These are phyloP conservation scores for Melanocharis versteri DNA, from an alignment of 2,113 vertebrate species.

Conservation along the genomic window DNA sequence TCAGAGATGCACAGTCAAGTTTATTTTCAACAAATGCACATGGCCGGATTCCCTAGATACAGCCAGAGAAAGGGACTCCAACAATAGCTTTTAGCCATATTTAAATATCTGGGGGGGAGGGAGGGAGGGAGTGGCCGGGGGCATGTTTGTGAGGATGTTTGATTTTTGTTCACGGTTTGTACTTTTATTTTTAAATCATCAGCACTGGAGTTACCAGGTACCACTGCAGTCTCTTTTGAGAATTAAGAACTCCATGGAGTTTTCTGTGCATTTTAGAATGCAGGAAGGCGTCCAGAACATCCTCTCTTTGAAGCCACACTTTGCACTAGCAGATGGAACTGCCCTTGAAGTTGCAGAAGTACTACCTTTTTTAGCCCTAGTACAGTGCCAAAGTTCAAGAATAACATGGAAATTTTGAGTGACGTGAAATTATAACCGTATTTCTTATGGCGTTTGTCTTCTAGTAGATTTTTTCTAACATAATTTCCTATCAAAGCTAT, in stretches of 20 bases:
- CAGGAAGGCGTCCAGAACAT: background rate
- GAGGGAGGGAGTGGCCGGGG: accelerated
- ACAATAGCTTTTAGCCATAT: background rate
- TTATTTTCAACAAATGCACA: background rate
- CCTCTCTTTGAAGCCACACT: background rate
- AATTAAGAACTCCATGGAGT: background rate
- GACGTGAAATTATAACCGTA: background rate
- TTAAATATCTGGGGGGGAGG: accelerated
- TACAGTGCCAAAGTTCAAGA: background rate
- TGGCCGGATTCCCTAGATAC: background rate
- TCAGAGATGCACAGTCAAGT: background rate
- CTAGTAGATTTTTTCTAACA: background rate
- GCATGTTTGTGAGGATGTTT: background rate
- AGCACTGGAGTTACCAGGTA: background rate
- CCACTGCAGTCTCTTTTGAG: background rate
- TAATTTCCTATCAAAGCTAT: background rate
- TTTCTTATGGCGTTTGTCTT: background rate
- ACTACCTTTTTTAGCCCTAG: background rate
- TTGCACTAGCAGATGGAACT: background rate
- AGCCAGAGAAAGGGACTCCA: background rate
- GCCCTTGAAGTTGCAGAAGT: background rate
- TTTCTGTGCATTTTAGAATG: background rate
- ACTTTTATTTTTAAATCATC: background rate
- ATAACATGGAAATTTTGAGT: background rate
- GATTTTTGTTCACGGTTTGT: background rate